A percentile compares a stretch with the other conserved stretches of the same genome.
These are phyloP conservation scores for Omphaloscelis lunosa DNA, from an alignment of 2,888 invertebrate genomes.

Conservation along the genomic window DNA sequence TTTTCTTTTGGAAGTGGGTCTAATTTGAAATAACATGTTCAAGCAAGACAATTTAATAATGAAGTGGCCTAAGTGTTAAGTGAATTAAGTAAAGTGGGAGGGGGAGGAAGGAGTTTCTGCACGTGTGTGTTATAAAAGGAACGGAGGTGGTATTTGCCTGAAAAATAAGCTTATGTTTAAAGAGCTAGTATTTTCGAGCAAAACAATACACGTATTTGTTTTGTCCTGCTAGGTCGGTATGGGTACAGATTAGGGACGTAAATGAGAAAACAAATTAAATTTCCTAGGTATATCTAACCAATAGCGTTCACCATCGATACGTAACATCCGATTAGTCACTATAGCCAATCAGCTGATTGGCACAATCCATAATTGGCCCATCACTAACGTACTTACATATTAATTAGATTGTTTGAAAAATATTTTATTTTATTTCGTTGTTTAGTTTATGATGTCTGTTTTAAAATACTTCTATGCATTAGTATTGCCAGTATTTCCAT, in stretches of 20 bases:
- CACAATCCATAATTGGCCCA: no score
- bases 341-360: no score
- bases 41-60: slow-evolving; percentile 41
- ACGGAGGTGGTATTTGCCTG: neutral
- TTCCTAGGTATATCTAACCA: no score
- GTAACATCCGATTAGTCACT: no score
- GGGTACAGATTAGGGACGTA: neutral
- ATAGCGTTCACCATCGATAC: no score
- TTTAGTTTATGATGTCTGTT: no score
- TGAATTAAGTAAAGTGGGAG: slow-evolving; percentile 30
- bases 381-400: no score
- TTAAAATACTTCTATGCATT: no score
- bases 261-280: no score
- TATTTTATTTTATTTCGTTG: no score
- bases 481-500: no score
- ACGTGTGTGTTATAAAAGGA: neutral
- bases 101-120: slow-evolving; percentile 24
- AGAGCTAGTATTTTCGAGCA: neutral
- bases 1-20: slow-evolving; percentile 48
- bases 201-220: neutral
- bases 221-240: neutral
- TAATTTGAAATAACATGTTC: slow-evolving; percentile 63
- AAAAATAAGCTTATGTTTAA: neutral
- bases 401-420: no score
- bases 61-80: slow-evolving; percentile 37